phyloP scores from a whole-genome alignment of 1,140 invertebrate species.

The Lysiphlebus fabarum region DNA sequence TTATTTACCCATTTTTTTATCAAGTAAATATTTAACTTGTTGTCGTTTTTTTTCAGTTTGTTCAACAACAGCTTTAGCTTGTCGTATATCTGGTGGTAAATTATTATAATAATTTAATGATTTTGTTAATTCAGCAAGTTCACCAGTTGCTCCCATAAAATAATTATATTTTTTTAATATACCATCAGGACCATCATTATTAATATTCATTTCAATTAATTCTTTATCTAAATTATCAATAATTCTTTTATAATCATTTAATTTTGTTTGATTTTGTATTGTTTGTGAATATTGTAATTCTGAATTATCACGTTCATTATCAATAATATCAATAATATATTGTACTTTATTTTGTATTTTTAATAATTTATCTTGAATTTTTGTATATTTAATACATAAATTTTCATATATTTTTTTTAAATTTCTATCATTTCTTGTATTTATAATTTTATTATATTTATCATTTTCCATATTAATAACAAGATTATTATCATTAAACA shows the following conservation, averaged over 20 bases:
- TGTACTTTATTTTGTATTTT: slow-evolving; percentile 31
- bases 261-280: slow-evolving; percentile 33
- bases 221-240: slow-evolving; percentile 33
- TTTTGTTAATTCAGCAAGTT: slow-evolving; percentile 37
- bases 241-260: slow-evolving; percentile 39
- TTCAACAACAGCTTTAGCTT: slow-evolving; percentile 42
- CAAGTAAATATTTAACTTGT: slow-evolving; percentile 30
- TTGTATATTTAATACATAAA: slow-evolving; percentile 33
- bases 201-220: slow-evolving; percentile 33
- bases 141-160: slow-evolving; percentile 33
- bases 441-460: slow-evolving; percentile 32
- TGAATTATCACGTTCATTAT: slow-evolving; percentile 22
- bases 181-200: slow-evolving; percentile 31
- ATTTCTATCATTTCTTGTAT: slow-evolving; percentile 33
- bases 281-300: slow-evolving; percentile 33
- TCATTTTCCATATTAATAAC: slow-evolving; percentile 33
- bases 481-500: slow-evolving; percentile 35
- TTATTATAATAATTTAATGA: slow-evolving; percentile 36
- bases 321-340: slow-evolving; percentile 28
- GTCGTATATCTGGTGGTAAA: slow-evolving; percentile 45
- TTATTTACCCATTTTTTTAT: slow-evolving; percentile 27
- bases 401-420: slow-evolving; percentile 36
- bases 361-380: slow-evolving; percentile 34
- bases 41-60: slow-evolving; percentile 38
- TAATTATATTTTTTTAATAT: slow-evolving; percentile 38